Base-by-base conservation (phyloP, 1,140 invertebrate species). In the Temnothorax curvispinosus region DNA sequence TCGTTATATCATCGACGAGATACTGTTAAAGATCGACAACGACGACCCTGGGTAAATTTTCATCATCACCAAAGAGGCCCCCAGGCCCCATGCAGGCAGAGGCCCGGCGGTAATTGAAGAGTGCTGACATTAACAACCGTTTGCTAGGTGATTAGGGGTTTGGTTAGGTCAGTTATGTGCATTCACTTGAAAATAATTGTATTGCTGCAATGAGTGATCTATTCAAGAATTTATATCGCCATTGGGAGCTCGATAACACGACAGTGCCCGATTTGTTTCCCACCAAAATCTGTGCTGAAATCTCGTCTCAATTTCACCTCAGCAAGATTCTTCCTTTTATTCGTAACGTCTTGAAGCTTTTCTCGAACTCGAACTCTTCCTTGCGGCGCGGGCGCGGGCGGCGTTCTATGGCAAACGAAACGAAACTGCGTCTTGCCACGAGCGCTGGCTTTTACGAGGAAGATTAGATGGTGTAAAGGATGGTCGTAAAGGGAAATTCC, bases 401-500 rank as follows among this genome's bases (percentile, higher is more conserved):
- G n/a, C 50, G 21, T 77, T 85, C 74, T 75, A 47, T 62, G 60
- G 72, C 38, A 47, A 15, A 27, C 62, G 47, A 84, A 56, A 3
- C 35, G 47, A 84, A 56, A 3, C 35, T 71, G 27, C 76, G n/a
- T 32, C 27, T 32, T 35, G 38, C 64, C 62, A 8, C 41, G 50
- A 69, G 15, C 52, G n/a, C 54, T n/a, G 54, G 56, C 56, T 64
- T 89, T 81, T 71, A 81, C 54, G 76, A 69, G 87, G 56, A 32
- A 76, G 82, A 88, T 89, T 89, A 89, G 87, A 35, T 58, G 75
- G 82, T n/a, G 87, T 80, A 71, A 86, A 76, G 78, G 82, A 89
- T 81, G 69, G 58, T 64, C 67, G 82, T 86, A 86, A 89, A 89
- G 82, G 88, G 87, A 88, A 86, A 89, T 89, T 88, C 86, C 56